These are phyloP conservation scores for Labeo catla DNA, from an alignment of 2,113 vertebrate genomes.

Conservation along the genomic window DNA sequence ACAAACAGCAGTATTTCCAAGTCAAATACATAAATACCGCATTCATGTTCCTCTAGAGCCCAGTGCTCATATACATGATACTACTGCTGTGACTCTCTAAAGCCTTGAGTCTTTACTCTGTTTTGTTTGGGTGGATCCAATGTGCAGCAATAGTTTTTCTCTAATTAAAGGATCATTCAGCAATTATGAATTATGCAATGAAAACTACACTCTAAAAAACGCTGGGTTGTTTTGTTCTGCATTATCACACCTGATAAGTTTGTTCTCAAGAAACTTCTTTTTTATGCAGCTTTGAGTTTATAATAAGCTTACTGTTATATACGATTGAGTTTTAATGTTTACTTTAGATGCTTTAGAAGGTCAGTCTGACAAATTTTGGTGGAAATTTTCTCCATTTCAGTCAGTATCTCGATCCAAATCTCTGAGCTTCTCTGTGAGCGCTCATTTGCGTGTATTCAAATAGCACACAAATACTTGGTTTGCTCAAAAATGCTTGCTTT, in stretches of 20 bases:
- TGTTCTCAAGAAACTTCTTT: not conserved
- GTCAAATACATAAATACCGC: not conserved
- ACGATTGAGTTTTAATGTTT: not conserved
- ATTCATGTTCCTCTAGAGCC: not conserved
- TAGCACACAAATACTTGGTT: not conserved
- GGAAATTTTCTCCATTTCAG: not conserved
- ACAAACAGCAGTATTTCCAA: not conserved
- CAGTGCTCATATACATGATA: not conserved
- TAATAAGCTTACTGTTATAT: not conserved
- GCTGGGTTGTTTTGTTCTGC: no score
- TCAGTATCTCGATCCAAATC: not conserved
- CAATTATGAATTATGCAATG: not conserved
- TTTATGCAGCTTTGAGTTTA: not conserved
- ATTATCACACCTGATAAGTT: not conserved
- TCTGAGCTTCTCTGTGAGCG: not conserved
- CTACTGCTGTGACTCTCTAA: not conserved
- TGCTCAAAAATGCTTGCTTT: not conserved
- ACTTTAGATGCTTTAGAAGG: not conserved
- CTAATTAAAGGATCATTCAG: not conserved
- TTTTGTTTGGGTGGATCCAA: not conserved
- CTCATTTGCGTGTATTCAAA: conserved; percentile 1
- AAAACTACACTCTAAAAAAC: no score
- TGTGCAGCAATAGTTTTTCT: not conserved
- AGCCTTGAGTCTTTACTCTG: not conserved
- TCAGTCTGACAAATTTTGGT: not conserved